Conservation (phyloP, 1,140 invertebrate genomes). For the Campoletis sonorensis region DNA sequence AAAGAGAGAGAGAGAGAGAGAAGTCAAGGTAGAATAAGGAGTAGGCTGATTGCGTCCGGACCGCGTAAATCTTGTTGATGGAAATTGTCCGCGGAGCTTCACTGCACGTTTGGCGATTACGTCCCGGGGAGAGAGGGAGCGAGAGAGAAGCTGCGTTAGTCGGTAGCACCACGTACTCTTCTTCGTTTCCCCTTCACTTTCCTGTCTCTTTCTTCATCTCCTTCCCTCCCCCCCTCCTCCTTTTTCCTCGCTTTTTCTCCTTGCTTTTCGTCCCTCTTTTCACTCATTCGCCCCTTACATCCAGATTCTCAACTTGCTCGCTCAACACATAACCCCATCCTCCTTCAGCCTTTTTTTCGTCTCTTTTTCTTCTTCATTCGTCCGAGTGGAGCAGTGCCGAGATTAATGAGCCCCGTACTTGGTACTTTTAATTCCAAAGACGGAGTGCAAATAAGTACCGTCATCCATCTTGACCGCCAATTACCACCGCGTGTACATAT, state of each 20-base stretch:
- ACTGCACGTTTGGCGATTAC: slow-evolving; percentile 65
- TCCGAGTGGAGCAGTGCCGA: slow-evolving; percentile 50
- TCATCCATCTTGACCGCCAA: slow-evolving; percentile 74
- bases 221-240: slow-evolving; percentile 39
- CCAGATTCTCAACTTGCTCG: neutral
- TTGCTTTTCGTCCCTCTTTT: slow-evolving; percentile 35
- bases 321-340: slow-evolving; percentile 15
- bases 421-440: slow-evolving; percentile 73
- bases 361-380: slow-evolving; percentile 30
- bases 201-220: slow-evolving; percentile 30
- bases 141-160: slow-evolving; percentile 60
- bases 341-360: slow-evolving; percentile 50
- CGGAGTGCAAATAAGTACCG: slow-evolving; percentile 73
- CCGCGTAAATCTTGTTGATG: slow-evolving; percentile 72
- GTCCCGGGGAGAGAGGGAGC: slow-evolving; percentile 64
- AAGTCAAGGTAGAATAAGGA: slow-evolving; percentile 50
- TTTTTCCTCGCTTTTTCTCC: slow-evolving; percentile 23
- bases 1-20: slow-evolving; percentile 22
- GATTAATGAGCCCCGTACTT: slow-evolving; percentile 70
- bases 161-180: slow-evolving; percentile 60
- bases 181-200: slow-evolving; percentile 37
- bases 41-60: slow-evolving; percentile 66
- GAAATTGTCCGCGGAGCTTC: slow-evolving; percentile 70
- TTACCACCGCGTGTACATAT: slow-evolving; percentile 62
- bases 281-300: slow-evolving; percentile 41